These are phyloP conservation scores for Drosophila willistoni DNA, from an alignment of 1,140 invertebrate species.

Conservation along the genomic window DNA sequence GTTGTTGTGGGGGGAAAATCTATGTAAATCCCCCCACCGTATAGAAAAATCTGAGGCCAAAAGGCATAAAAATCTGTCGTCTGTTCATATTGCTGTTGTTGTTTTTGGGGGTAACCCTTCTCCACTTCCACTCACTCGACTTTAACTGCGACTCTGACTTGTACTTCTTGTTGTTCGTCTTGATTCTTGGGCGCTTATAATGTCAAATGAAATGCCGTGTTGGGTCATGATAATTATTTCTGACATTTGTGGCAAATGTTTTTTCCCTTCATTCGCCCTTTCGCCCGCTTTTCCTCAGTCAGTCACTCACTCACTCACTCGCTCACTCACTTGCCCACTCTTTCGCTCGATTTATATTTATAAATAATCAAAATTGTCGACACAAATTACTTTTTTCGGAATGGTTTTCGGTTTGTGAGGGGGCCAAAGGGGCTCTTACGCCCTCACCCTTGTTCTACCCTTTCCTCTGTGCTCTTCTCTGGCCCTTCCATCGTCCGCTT, in stretches of 20 bases:
- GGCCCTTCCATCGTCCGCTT: neutral
- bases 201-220: slow-evolving; percentile 77
- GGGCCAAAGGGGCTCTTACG: neutral
- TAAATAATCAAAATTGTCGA: slow-evolving; percentile 66
- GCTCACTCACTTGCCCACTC: neutral
- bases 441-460: neutral
- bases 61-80: slow-evolving; percentile 20
- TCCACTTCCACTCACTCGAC: neutral
- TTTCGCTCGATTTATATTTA: slow-evolving; percentile 51
- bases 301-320: neutral
- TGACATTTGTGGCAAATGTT: slow-evolving; percentile 81
- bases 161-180: slow-evolving; percentile 8
- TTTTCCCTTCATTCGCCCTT: slow-evolving; percentile 3
- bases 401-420: too few species aligned
- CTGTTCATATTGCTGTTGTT: neutral
- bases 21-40: slow-evolving; percentile 1
- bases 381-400: slow-evolving; percentile 21
- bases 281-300: neutral
- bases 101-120: slow-evolving; percentile 14
- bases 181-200: slow-evolving; percentile 38
- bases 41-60: neutral
- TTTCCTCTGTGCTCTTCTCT: neutral
- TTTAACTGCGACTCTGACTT: neutral
- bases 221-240: slow-evolving; percentile 76
- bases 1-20: neutral